Evolutionary conservation across 2,888 invertebrate species (phyloP).

Genomic region (Lomographa bimaculata): DNA sequence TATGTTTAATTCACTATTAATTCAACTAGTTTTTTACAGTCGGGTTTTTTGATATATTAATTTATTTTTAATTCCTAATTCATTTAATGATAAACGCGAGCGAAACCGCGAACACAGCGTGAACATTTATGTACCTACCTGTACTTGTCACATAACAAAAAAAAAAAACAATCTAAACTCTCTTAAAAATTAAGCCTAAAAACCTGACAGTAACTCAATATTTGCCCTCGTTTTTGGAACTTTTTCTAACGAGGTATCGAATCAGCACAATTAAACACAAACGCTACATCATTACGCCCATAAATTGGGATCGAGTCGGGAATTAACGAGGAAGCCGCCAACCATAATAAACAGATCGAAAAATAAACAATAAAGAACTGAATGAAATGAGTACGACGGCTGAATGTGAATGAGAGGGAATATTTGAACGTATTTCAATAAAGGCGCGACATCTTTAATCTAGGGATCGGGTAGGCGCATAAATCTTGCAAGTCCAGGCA

Average conservation of each 20-base stretch:
- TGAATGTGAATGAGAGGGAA: constrained; percentile 67
- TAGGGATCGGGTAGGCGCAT: constrained; percentile 80
- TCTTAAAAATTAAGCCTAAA: too few species aligned
- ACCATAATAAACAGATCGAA: constrained; percentile 57
- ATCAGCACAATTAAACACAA: constrained; percentile 34
- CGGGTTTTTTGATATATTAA: too few species aligned
- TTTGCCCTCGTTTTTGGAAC: constrained; percentile 18
- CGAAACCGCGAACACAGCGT: too few species aligned
- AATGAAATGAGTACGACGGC: constrained; percentile 64
- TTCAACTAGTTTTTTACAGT: too few species aligned
- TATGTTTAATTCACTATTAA: too few species aligned
- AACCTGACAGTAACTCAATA: constrained; percentile 22
- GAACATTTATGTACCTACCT: too few species aligned
- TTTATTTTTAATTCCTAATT: too few species aligned
- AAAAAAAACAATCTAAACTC: too few species aligned
- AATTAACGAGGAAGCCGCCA: constrained; percentile 48
- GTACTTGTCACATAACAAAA: too few species aligned
- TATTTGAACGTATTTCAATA: constrained; percentile 79
- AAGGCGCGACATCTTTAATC: constrained; percentile 82
- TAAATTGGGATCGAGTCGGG: constrained; percentile 35
- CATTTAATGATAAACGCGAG: too few species aligned
- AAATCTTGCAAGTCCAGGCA: constrained; percentile 79
- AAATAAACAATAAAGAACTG: constrained; percentile 72
- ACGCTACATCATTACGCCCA: constrained; percentile 37
- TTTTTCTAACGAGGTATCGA: constrained; percentile 26